Conservation (phyloP, 2,113 vertebrate genomes). For the Coptodon rendalli region DNA sequence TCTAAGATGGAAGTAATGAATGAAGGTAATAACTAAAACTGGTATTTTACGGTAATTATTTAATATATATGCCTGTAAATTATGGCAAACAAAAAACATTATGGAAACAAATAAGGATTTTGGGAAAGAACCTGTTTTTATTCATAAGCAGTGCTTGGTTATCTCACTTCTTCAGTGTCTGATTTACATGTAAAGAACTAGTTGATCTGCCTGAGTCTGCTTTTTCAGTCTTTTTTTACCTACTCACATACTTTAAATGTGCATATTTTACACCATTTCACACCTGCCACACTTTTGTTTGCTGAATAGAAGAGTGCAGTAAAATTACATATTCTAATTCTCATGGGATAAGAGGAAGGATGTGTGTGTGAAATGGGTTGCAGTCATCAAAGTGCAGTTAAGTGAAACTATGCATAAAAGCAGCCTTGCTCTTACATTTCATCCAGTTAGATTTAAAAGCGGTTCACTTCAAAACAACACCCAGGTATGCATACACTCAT, state of each 20-base stretch:
- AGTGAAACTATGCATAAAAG: neutral
- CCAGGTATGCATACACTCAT: slow-evolving; percentile 2
- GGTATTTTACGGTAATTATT: neutral
- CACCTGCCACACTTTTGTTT: neutral
- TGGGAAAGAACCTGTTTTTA: neutral
- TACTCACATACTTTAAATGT: neutral
- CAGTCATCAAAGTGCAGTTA: slow-evolving; percentile 13
- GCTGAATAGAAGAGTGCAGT: neutral
- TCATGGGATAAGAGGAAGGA: neutral
- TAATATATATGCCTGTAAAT: neutral
- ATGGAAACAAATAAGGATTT: neutral
- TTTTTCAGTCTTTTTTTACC: neutral
- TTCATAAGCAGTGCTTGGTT: neutral
- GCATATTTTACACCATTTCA: neutral
- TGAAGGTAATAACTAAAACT: neutral
- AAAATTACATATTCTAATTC: neutral
- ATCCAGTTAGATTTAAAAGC: neutral
- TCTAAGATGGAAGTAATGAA: neutral
- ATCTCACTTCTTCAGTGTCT: neutral
- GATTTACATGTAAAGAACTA: neutral
- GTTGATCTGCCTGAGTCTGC: neutral
- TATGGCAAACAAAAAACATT: neutral
- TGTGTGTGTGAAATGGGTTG: neutral
- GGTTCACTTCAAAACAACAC: slow-evolving; percentile 19
- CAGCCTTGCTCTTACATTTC: neutral